These are phyloP conservation scores for Triops cancriformis DNA, from an alignment of 1,140 invertebrate genomes.

Conservation along the genomic window DNA sequence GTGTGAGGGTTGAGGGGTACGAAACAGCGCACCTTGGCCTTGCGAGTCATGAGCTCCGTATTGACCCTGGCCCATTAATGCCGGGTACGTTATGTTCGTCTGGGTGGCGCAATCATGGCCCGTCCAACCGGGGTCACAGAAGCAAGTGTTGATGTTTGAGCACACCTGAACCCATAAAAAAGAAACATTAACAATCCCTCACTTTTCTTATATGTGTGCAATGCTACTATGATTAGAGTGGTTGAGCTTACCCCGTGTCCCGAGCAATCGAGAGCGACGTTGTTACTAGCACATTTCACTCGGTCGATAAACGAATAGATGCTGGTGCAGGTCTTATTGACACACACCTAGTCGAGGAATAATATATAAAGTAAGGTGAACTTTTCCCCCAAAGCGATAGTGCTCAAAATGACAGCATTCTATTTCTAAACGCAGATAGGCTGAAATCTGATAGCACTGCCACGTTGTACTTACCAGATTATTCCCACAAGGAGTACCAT, in stretches of 20 bases:
- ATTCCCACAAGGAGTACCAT: constrained; percentile 85
- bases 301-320: constrained; percentile 71
- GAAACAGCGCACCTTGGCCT: background rate
- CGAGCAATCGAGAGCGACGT: constrained; percentile 80
- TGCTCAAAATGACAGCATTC: too few species aligned
- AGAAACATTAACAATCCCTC: constrained; percentile 21
- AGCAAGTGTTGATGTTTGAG: constrained; percentile 85
- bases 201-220: constrained; percentile 15
- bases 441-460: constrained; percentile 13
- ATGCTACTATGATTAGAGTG: background rate
- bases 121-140: constrained; percentile 79
- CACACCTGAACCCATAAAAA: constrained; percentile 58
- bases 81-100: constrained; percentile 51
- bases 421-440: background rate
- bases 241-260: constrained; percentile 71
- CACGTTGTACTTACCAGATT: constrained; percentile 52
- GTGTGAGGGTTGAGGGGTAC: background rate
- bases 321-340: constrained; percentile 83
- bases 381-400: too few species aligned
- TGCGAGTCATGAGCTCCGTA: constrained; percentile 5
- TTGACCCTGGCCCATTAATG: constrained; percentile 23
- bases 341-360: constrained; percentile 56
- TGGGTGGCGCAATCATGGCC: constrained; percentile 78
- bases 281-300: constrained; percentile 79
- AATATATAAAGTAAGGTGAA: background rate